Conservation (phyloP, 2,888 invertebrate species). For the Helicoverpa assulta region DNA sequence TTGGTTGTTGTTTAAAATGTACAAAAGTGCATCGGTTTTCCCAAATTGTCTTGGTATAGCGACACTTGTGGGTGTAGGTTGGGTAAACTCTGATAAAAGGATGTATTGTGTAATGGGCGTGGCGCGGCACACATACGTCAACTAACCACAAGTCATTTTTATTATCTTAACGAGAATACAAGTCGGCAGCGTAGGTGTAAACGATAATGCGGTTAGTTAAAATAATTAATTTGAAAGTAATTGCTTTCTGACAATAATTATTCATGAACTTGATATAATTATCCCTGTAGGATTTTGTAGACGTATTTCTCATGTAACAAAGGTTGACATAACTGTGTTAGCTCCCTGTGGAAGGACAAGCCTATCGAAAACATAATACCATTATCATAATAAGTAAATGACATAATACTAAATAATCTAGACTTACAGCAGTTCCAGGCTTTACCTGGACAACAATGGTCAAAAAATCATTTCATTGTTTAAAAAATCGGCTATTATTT, state of each 20-base stretch:
- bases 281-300: conserved; percentile 18
- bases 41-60: conserved; percentile 26
- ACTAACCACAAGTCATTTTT: conserved; percentile 10
- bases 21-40: conserved; percentile 40
- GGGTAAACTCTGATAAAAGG: conserved; percentile 43
- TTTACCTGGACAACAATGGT: conserved; percentile 19
- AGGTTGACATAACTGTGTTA: conserved; percentile 10
- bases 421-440: neutral
- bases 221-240: conserved; percentile 14
- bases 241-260: conserved; percentile 10
- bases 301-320: neutral
- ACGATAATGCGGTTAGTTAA: conserved; percentile 4
- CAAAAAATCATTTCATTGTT: conserved; percentile 43
- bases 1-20: conserved; percentile 37
- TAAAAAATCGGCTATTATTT: conserved; percentile 35
- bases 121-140: conserved; percentile 22
- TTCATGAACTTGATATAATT: neutral
- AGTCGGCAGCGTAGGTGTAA: neutral
- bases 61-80: conserved; percentile 47
- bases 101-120: conserved; percentile 54
- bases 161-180: neutral
- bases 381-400: conserved; percentile 12
- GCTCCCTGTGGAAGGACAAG: conserved; percentile 13
- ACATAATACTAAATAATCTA: neutral
- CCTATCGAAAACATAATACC: conserved; percentile 27